These are phyloP conservation scores for Gastracanthus pulcherrimus DNA, from an alignment of 2,888 invertebrate genomes.

Conservation along the genomic window DNA sequence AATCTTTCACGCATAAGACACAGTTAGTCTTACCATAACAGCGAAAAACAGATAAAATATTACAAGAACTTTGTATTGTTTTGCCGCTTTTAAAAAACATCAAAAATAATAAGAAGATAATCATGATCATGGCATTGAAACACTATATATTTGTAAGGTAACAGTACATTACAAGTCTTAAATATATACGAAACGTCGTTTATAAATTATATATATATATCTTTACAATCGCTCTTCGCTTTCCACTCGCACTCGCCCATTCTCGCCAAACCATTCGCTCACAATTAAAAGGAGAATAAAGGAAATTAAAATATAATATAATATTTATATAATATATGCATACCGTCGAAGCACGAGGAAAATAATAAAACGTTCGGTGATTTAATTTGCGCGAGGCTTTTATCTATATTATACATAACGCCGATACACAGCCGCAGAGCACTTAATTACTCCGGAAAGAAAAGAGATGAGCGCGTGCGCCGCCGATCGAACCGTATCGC, in stretches of 20 bases:
- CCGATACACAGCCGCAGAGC: slow-evolving; percentile 33
- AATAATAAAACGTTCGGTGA: slow-evolving; percentile 20
- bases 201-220: slow-evolving; percentile 21
- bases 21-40: slow-evolving; percentile 43
- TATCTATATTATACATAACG: slow-evolving; percentile 21
- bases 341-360: slow-evolving; percentile 19
- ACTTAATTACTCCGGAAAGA: slow-evolving; percentile 24
- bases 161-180: slow-evolving; percentile 49
- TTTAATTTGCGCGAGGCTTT: slow-evolving; percentile 39
- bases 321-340: not conserved
- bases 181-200: slow-evolving; percentile 33
- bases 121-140: slow-evolving; percentile 40
- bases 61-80: slow-evolving; percentile 9
- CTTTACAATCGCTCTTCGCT: not conserved
- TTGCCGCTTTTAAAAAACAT: slow-evolving; percentile 22
- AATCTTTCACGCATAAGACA: slow-evolving; percentile 43
- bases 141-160: slow-evolving; percentile 28
- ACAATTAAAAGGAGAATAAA: slow-evolving; percentile 25
- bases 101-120: slow-evolving; percentile 40
- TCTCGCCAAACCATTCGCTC: not conserved
- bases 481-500: not conserved
- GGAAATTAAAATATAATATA: not conserved
- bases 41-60: slow-evolving; percentile 41
- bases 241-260: not conserved
- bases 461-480: slow-evolving; percentile 16